Base-by-base conservation (phyloP, 2,797 vertebrate genomes). In the Anguilla pacifica region DNA sequence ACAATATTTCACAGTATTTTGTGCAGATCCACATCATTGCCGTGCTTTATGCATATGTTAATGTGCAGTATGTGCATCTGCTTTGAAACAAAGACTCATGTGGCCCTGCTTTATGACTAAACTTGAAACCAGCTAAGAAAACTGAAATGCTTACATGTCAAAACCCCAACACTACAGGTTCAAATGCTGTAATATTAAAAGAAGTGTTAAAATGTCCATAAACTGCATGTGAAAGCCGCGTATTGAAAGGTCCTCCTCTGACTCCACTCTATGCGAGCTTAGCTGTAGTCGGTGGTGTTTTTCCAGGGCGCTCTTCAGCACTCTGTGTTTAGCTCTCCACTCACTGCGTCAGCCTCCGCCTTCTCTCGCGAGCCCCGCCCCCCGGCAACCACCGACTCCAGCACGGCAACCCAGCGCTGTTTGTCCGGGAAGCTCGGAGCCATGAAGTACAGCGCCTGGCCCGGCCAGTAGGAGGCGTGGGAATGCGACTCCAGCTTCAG, bases 401-500 rank as follows among this genome's bases (percentile, higher is more conserved):
- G 95, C 92, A 98, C 97, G 49, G 96, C 97, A 95, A 99, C 98
- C 99, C 99, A 99, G 92, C 98, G 98, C 95, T 99, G 99, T 90
- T 99, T 99, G 94, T 99, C 99, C 0, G 98, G 98, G 93, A 99
- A 99, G 93, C 97, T 98, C 93, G 98, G 97, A 87, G 97, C 97
- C 94, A 99, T 96, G 94, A 99, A 96, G 95, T 98, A 99, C 90
- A 99, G 94, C 15, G 97, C 96, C 95, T 98, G 98, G 87, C 98
- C 98, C 2, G 98, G 97, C 99, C 99, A 99, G 95, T 98, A 99
- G 87, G 98, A 97, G 86, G 97, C 94, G 88, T 98, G 97, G 11
- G 98, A 98, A 88, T 97, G 97, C 55, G 97, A 98, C 93, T 99
- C 99, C 94, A 99, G 95, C 96, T 99, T 99, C 95, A 99, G 95